These are phyloP conservation scores for Aythya baeri DNA, from an alignment of 2,113 vertebrate genomes.

Conservation along the genomic window DNA sequence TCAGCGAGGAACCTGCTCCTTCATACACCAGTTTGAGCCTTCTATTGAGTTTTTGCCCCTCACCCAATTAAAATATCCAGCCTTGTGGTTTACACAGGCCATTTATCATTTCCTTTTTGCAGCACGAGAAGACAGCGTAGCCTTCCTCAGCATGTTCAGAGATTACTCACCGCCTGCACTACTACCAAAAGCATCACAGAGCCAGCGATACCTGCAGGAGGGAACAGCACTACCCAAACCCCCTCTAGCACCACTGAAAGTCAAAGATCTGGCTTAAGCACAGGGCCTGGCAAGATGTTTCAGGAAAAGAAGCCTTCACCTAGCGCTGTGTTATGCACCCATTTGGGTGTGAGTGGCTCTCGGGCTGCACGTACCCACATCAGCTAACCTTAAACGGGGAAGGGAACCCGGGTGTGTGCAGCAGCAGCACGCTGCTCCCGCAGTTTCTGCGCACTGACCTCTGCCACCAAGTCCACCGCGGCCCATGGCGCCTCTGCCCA, in stretches of 20 bases:
- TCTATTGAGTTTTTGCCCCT: neutral
- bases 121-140: rapidly evolving
- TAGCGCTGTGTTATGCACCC: rapidly evolving
- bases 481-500: constrained; percentile 82
- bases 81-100: too few species aligned
- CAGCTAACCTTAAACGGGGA: rapidly evolving
- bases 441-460: constrained; percentile 73
- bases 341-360: rapidly evolving
- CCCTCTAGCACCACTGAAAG: rapidly evolving
- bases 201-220: rapidly evolving
- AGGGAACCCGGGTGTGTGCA: neutral
- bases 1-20: neutral
- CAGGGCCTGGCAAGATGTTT: neutral
- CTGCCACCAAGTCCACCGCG: constrained; percentile 83
- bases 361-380: rapidly evolving
- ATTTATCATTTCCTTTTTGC: rapidly evolving
- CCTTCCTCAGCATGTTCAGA: rapidly evolving
- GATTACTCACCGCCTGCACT: rapidly evolving
- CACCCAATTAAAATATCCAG: too few species aligned
- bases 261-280: rapidly evolving
- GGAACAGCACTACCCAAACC: rapidly evolving
- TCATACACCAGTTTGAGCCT: neutral
- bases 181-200: rapidly evolving
- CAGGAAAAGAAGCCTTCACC: rapidly evolving
- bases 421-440: neutral